Percentiles rank a stretch among this genome's conserved stretches.
Evolutionary conservation across 2,113 vertebrate genomes (phyloP).

Genomic region (Pelodiscus sinensis): DNA sequence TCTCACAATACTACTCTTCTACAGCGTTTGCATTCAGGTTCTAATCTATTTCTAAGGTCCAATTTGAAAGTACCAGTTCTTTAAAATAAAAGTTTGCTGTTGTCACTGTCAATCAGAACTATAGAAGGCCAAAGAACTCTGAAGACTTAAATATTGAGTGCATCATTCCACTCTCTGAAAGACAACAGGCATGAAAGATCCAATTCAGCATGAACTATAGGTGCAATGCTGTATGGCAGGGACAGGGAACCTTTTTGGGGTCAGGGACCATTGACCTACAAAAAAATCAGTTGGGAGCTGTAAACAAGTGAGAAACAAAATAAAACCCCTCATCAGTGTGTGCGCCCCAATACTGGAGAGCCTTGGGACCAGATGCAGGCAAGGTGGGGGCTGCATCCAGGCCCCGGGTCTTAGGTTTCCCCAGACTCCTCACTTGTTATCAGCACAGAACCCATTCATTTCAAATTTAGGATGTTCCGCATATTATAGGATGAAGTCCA

Average conservation of each 20-base stretch:
- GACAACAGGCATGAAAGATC: neutral
- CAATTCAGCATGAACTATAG: neutral
- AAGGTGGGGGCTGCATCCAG: too few species aligned
- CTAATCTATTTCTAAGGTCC: neutral
- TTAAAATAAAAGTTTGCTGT: neutral
- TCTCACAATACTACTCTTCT: slow-evolving; percentile 1
- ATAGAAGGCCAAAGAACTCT: neutral
- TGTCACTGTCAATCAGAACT: neutral
- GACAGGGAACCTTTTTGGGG: too few species aligned
- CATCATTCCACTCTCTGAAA: neutral
- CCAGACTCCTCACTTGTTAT: neutral
- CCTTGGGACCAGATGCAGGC: too few species aligned
- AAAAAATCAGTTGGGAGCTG: too few species aligned
- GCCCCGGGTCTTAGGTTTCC: too few species aligned
- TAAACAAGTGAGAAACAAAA: too few species aligned
- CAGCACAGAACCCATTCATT: neutral
- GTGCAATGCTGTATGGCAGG: neutral
- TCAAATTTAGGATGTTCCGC: neutral
- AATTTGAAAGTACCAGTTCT: neutral
- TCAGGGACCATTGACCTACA: too few species aligned
- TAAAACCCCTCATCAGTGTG: too few species aligned
- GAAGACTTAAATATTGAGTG: neutral
- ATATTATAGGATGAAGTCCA: slow-evolving; percentile 2
- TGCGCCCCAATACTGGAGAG: too few species aligned
- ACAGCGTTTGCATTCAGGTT: neutral